These are phyloP conservation scores for Rhinoptilus africanus DNA, from an alignment of 2,113 vertebrate species.

Conservation along the genomic window DNA sequence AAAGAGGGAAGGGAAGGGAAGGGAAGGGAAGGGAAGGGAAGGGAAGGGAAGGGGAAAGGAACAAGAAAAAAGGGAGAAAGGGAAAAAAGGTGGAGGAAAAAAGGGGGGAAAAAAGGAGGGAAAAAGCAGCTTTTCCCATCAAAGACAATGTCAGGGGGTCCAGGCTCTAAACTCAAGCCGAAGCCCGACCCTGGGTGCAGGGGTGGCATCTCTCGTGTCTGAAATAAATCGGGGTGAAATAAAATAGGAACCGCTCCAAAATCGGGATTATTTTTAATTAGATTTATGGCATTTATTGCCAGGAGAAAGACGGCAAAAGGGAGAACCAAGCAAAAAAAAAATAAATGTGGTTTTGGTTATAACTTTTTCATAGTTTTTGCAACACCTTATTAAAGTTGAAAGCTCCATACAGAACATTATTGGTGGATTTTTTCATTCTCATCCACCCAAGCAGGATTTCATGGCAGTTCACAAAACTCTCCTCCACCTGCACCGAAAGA, in stretches of 20 bases:
- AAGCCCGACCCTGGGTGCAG: fast-evolving
- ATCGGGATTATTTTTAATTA: constrained; percentile 25
- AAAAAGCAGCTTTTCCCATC: background rate
- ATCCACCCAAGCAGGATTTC: background rate
- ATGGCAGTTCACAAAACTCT: background rate
- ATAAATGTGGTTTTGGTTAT: constrained; percentile 35
- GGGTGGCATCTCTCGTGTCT: background rate
- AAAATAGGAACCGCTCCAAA: background rate
- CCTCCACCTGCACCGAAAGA: background rate
- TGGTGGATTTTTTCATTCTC: background rate
- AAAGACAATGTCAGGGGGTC: background rate
- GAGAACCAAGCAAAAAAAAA: constrained; percentile 25
- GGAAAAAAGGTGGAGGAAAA: too few relatives aligned
- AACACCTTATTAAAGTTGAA: constrained; percentile 73
- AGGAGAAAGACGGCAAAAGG: constrained; percentile 11
- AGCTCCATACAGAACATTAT: constrained; percentile 33
- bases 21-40: too few relatives aligned
- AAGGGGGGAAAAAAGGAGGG: too few relatives aligned
- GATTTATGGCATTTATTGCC: constrained; percentile 46
- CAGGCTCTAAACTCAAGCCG: fast-evolving
- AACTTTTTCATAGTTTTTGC: constrained; percentile 61
- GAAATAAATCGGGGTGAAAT: background rate
- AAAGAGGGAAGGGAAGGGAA: too few relatives aligned
- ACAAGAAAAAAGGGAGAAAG: background rate
- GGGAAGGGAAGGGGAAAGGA: too few relatives aligned